Evolutionary conservation across 2,888 invertebrate genomes (phyloP).

Genomic region (Heliconius ismenius): DNA sequence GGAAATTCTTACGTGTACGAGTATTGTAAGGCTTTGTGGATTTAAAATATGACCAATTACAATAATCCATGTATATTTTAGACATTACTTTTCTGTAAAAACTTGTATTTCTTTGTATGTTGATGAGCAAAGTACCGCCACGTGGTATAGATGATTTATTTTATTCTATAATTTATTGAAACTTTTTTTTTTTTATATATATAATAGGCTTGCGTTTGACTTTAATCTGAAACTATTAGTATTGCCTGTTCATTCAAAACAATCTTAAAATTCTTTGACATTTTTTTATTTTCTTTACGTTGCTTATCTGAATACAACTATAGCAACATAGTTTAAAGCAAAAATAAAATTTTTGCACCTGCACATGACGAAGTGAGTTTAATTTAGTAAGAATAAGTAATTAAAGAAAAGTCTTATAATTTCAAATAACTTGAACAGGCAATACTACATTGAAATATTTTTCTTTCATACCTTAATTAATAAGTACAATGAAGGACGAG

Average conservation of each 20-base stretch:
- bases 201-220: too few relatives aligned
- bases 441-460: not conserved
- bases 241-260: not conserved
- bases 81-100: not conserved
- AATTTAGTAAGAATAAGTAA: not conserved
- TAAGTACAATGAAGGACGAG: slow-evolving; percentile 27
- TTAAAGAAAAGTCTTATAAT: not conserved
- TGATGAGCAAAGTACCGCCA: not conserved
- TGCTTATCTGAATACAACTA: not conserved
- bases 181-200: too few relatives aligned
- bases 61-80: not conserved
- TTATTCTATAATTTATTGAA: not conserved
- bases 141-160: not conserved
- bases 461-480: not conserved
- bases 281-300: not conserved
- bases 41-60: slow-evolving; percentile 16
- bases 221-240: not conserved
- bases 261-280: not conserved
- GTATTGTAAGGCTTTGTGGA: slow-evolving; percentile 9
- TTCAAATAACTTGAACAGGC: not conserved
- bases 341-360: not conserved
- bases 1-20: slow-evolving; percentile 1
- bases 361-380: not conserved
- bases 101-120: slow-evolving; percentile 7
- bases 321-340: not conserved